Evolutionary conservation across 2,888 invertebrate species (phyloP).

Genomic region (Onchidella celtica): DNA sequence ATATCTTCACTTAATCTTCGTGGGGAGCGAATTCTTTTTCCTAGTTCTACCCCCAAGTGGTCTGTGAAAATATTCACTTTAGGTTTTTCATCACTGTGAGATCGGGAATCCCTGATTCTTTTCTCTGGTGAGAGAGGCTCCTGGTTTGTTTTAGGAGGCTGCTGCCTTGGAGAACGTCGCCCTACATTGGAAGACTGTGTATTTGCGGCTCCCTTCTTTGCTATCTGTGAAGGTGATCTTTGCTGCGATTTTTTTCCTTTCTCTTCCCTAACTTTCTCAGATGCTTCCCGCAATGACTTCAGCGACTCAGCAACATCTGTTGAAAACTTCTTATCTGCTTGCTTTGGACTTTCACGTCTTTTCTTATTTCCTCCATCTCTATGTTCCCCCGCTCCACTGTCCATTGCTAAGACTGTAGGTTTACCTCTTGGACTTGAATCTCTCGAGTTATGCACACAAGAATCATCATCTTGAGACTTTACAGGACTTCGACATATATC

Average conservation of each 20-base stretch:
- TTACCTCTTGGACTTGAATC: constrained; percentile 9
- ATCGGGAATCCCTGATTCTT: background rate
- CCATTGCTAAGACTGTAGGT: background rate
- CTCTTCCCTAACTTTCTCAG: constrained; percentile 39
- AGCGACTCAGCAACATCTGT: constrained; percentile 16
- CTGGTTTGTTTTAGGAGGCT: constrained; percentile 4
- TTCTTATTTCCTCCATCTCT: background rate
- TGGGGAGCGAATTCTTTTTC: constrained; percentile 51
- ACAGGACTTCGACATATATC: constrained; percentile 51
- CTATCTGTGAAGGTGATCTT: background rate
- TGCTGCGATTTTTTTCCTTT: constrained; percentile 22
- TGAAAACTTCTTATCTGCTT: background rate
- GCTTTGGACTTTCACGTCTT: background rate
- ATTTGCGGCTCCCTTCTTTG: background rate
- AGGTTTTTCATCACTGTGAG: constrained; percentile 29
- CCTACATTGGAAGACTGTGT: background rate
- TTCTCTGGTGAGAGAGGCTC: constrained; percentile 7
- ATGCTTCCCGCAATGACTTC: constrained; percentile 33
- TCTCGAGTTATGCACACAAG: background rate
- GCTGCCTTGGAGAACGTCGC: constrained; percentile 25
- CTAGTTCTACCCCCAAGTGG: constrained; percentile 40
- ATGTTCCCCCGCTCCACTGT: background rate
- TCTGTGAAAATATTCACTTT: constrained; percentile 51
- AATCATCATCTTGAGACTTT: constrained; percentile 2
- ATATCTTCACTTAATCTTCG: constrained; percentile 50